Base-by-base conservation (phyloP, 2,888 invertebrate species). In the Melipona beecheii region DNA sequence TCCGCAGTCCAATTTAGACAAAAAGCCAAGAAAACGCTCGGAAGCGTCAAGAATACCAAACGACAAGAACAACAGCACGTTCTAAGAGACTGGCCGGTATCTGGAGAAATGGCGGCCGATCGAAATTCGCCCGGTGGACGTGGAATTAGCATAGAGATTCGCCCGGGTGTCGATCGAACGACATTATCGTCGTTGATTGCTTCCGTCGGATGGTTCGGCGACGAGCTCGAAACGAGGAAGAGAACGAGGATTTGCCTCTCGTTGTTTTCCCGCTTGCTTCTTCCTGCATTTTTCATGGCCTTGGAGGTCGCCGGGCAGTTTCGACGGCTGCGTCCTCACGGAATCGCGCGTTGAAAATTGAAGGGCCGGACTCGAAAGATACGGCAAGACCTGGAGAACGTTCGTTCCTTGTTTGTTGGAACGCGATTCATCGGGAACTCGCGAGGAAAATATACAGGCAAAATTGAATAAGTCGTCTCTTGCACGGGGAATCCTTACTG, bases 301-400 rank as follows among this genome's bases (percentile, higher is more conserved):
- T 82, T 75, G 66, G 62, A 74, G 66, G 56, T 68, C 74, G 75
- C 60, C 68, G 36, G 62, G 50, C 65, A 15, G 58, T 73, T 73
- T 50, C 74, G n/a, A 52, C 66, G 62, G 79, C 76, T 78, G 56
- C 74, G 84, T 72, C 36, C 24, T 15, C 5, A 2, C 69, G 83
- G 81, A 80, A 83, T 84, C 77, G 74, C 74, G 71, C 75, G 81
- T 72, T 74, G 84, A 86, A 89, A 89, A 89, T 89, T 89, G 89
- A 89, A 89, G 88, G 84, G 72, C 77, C 81, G 13, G 27, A n/a
- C 56, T 58, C 50, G n/a, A 82, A 82, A 74, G 71, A 65, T 77
- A 66, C 17, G 27, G 19, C 19, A 24, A 69, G 64, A 72, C 21
- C 15, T 4, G 5, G 31, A 62, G 36, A 58, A 27, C 43, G 17